Evolutionary conservation across 2,113 vertebrate genomes (phyloP).

Genomic region (Bostrychus sinensis): DNA sequence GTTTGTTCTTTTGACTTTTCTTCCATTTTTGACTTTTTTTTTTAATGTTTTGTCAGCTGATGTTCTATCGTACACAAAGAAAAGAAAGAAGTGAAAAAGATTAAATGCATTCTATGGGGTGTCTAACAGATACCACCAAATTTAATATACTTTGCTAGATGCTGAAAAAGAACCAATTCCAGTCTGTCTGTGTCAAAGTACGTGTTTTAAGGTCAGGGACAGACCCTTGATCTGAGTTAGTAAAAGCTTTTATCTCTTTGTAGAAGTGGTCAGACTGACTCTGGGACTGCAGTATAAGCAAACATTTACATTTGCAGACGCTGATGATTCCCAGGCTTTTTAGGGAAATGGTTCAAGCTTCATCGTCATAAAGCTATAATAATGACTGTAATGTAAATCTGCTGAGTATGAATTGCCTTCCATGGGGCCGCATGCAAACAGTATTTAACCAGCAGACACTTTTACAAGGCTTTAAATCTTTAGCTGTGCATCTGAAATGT

Average conservation of each 20-base stretch:
- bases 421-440: slow-evolving; percentile 72
- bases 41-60: too few relatives aligned
- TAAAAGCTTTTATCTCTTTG: slow-evolving; percentile 27
- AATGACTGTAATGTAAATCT: slow-evolving; percentile 77
- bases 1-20: too few relatives aligned
- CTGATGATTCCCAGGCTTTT: slow-evolving; percentile 61
- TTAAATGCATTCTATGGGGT: too few relatives aligned
- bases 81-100: too few relatives aligned
- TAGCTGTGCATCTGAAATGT: slow-evolving; percentile 42
- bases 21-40: too few relatives aligned
- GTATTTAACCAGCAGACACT: slow-evolving; percentile 75
- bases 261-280: slow-evolving; percentile 9
- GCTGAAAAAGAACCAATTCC: neutral
- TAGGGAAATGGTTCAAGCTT: slow-evolving; percentile 61
- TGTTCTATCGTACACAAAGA: too few relatives aligned
- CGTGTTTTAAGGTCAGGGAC: too few relatives aligned
- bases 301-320: slow-evolving; percentile 53
- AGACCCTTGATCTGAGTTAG: neutral
- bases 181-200: neutral
- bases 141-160: neutral
- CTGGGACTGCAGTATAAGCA: slow-evolving; percentile 33
- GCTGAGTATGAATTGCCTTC: slow-evolving; percentile 72
- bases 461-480: slow-evolving; percentile 78
- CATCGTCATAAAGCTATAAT: slow-evolving; percentile 74
- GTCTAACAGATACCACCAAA: too few relatives aligned